A percentile compares a stretch with the other conserved stretches of the same genome.
Conservation (phyloP, 2,888 invertebrate species). For the Eucriotettix oculatus region DNA sequence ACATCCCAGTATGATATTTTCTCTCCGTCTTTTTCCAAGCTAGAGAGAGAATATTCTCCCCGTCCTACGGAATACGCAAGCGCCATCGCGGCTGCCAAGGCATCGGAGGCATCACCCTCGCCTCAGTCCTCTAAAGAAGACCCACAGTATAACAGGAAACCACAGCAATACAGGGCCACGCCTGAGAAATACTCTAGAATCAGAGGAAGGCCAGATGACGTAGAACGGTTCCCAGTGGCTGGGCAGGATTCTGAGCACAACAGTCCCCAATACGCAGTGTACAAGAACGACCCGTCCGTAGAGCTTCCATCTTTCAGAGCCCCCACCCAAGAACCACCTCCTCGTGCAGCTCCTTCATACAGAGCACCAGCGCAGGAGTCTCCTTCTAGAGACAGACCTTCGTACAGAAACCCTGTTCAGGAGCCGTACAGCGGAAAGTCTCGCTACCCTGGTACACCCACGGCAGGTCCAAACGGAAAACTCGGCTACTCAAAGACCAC, state of each 20-base stretch:
- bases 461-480: not conserved
- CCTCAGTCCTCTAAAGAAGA: not conserved
- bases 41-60: slow-evolving; percentile 9
- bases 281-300: not conserved
- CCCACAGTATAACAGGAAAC: too few species aligned
- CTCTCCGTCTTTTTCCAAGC: slow-evolving; percentile 7
- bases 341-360: slow-evolving; percentile 5
- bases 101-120: slow-evolving; percentile 9
- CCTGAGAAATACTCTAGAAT: too few species aligned
- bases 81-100: slow-evolving; percentile 7
- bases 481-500: not conserved
- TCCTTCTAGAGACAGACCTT: slow-evolving; percentile 4
- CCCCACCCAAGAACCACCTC: slow-evolving; percentile 7
- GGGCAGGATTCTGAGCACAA: too few species aligned
- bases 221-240: too few species aligned
- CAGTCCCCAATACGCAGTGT: too few species aligned
- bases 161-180: too few species aligned
- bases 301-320: slow-evolving; percentile 3
- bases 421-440: slow-evolving; percentile 11
- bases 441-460: slow-evolving; percentile 2
- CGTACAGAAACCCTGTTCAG: slow-evolving; percentile 2
- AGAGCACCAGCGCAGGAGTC: slow-evolving; percentile 19
- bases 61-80: not conserved
- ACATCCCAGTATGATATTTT: not conserved
- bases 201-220: too few species aligned